Base-by-base conservation (phyloP, 2,113 vertebrate genomes). In the Australoheros scitulus region DNA sequence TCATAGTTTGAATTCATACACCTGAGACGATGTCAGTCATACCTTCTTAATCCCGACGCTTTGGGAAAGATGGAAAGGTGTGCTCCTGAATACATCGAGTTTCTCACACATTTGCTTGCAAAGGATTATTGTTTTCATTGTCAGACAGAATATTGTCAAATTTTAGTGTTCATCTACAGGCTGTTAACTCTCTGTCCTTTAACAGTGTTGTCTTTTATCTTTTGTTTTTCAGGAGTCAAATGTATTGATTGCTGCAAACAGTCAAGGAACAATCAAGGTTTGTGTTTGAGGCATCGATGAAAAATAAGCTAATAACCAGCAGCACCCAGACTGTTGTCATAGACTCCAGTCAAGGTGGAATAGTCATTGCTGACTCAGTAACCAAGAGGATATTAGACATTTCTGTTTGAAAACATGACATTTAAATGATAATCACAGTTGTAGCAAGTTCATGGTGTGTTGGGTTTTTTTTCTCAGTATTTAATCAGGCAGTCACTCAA, bases 251-350 rank as follows among this genome's bases (percentile, higher is more conserved):
- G 98, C 98, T 96, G 98, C 98, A 94, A 99, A 99, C 97, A 99
- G 98, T 96, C 98, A 99, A 97, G 98, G 98, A 96, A 99, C 98
- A 95, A 99, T 99, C 94, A 99, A 99, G 98, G 98, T 99, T 95
- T 95, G 96, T 95, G 87, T 32, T 89, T 58, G 1, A 29, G 41
- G 77, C 8, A 11, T 63, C 7, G 59, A 38, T 5, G 24, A 65
- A 34, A 83, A 26, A 61, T 5, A 36, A 2, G 2, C 2, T 36
- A 7, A 43, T 52, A 50, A 70, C 0, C 64, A 29, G 65, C 24
- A 50, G 41, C 41, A 20, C 41, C 29, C 64, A 2, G 15, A 50
- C 65, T 13, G 15, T 4, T 70, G 65, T 32, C 65, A 26, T 26
- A 70, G 65, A 17, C 47, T 50, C 43, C 43, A 47, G 43, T 47